Evolutionary conservation across 2,113 vertebrate genomes (phyloP), one percentile per base, ranked within the genome.

Genomic region (Phycodurus eques): DNA sequence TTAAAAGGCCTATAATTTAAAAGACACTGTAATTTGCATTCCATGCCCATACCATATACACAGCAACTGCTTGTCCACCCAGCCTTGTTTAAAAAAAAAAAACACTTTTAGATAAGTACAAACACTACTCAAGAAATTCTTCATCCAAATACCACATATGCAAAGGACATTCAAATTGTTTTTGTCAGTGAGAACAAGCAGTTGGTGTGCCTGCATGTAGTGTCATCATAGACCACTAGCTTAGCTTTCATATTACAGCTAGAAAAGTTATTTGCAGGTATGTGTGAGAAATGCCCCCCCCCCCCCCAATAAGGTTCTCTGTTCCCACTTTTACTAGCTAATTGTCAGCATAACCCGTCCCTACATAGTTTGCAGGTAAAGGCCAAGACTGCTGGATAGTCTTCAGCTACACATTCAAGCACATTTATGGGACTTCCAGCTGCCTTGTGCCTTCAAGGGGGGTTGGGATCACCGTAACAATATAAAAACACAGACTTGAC

Each of bases 391-490:
- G 70, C 65, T 19, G 39, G 63, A 68, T 83, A 82, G 44, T 53
- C 20, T 80, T 91, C 88, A 84, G 87, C 88, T 80, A 74, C 74
- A 72, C 70, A 82, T 74, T 75, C 66, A 82, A 71, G 60, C 56
- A 68, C 56, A 61, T 83, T 53, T 78, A 65, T 56, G 70, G 47
- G 47, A 47, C 46, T 59, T 68, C 44, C 60, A 22, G 64, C 72
- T 70, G 57, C 43, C 31, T 49, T 2, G 19, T 56, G 61, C 20
- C 22, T 49, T 31, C 0, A n/a, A 10, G 15, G 44, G 11, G 62
- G n/a, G 35, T 64, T 68, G 59, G 72, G 35, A 71, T 56, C 61
- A 71, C 51, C 1, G 44, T 43, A 67, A 69, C 54, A 56, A 71
- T 53, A 80, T 47, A 3, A 67, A 70, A 59, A 77, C 44, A 53